Evolutionary conservation across 2,888 invertebrate genomes (phyloP).

Genomic region (Campoplex nolae): DNA sequence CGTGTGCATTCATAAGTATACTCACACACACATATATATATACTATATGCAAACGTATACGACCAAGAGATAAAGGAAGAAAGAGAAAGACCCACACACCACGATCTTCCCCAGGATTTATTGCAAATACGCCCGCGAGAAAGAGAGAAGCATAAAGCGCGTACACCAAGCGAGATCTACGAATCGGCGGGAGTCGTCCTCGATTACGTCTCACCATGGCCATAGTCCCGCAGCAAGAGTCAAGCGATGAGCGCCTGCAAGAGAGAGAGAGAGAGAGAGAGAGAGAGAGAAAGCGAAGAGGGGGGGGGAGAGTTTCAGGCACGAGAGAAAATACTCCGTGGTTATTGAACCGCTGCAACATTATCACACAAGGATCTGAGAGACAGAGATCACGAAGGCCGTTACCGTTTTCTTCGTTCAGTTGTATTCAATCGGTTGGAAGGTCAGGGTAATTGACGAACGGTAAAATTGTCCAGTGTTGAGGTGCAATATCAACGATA

Average conservation of each 20-base stretch:
- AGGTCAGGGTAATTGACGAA: slow-evolving; percentile 50
- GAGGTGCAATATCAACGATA: neutral
- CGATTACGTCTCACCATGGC: slow-evolving; percentile 61
- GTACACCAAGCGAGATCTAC: slow-evolving; percentile 33
- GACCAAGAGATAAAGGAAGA: neutral
- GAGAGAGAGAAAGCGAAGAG: neutral
- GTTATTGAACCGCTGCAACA: slow-evolving; percentile 44
- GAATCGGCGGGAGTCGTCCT: slow-evolving; percentile 65
- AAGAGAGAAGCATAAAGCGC: slow-evolving; percentile 19
- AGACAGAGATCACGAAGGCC: slow-evolving; percentile 13
- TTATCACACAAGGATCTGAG: neutral
- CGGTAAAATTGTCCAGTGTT: slow-evolving; percentile 43
- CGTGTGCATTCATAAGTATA: slow-evolving; percentile 19
- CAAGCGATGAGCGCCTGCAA: neutral
- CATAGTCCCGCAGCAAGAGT: slow-evolving; percentile 17
- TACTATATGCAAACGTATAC: neutral
- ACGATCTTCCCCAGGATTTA: slow-evolving; percentile 70
- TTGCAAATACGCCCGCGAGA: slow-evolving; percentile 68
- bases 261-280: slow-evolving; percentile 13
- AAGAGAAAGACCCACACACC: slow-evolving; percentile 31
- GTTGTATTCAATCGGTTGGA: slow-evolving; percentile 9
- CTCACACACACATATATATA: neutral
- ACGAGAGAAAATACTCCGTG: slow-evolving; percentile 3
- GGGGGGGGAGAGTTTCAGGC: neutral
- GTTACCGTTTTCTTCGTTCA: slow-evolving; percentile 32